These are phyloP conservation scores for Girardia tigrina DNA, from an alignment of 2,888 invertebrate genomes.

Conservation along the genomic window DNA sequence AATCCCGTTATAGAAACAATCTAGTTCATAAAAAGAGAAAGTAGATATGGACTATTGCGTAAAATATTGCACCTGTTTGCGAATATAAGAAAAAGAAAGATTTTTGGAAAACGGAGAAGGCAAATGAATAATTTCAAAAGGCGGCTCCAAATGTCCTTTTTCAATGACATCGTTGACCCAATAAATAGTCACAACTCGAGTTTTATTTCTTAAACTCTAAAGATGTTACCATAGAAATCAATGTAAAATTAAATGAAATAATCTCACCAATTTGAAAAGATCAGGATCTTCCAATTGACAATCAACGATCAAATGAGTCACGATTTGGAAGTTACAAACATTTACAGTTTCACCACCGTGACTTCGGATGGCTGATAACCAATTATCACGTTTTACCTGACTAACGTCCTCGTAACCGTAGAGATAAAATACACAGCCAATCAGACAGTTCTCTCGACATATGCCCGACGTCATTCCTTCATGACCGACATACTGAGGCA, in stretches of 20 bases:
- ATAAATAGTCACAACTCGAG: conserved; percentile 66
- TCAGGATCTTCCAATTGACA: conserved; percentile 35
- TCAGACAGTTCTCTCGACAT: not conserved
- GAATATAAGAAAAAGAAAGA: conserved; percentile 33
- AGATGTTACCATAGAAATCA: not conserved
- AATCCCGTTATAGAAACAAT: conserved; percentile 76
- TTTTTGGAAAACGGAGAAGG: conserved; percentile 53
- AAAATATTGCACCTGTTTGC: conserved; percentile 30
- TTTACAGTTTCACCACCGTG: conserved; percentile 32
- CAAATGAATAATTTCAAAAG: conserved; percentile 81
- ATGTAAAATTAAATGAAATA: not conserved
- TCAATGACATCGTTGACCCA: conserved; percentile 80
- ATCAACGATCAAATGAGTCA: conserved; percentile 36
- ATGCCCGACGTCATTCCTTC: not conserved
- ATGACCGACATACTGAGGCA: conserved; percentile 20
- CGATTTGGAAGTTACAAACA: conserved; percentile 27
- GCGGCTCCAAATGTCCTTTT: conserved; percentile 71
- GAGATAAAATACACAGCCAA: conserved; percentile 35
- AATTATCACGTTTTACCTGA: not conserved
- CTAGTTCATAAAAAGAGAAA: conserved; percentile 41
- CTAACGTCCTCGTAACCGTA: conserved; percentile 30
- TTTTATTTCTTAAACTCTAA: conserved; percentile 56
- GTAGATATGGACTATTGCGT: not conserved
- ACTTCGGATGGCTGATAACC: not conserved
- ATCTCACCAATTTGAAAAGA: conserved; percentile 30